Percentiles rank a stretch among this genome's conserved stretches.
phyloP scores from a whole-genome alignment of 2,113 vertebrate genomes.

The Actenoides hombroni region DNA sequence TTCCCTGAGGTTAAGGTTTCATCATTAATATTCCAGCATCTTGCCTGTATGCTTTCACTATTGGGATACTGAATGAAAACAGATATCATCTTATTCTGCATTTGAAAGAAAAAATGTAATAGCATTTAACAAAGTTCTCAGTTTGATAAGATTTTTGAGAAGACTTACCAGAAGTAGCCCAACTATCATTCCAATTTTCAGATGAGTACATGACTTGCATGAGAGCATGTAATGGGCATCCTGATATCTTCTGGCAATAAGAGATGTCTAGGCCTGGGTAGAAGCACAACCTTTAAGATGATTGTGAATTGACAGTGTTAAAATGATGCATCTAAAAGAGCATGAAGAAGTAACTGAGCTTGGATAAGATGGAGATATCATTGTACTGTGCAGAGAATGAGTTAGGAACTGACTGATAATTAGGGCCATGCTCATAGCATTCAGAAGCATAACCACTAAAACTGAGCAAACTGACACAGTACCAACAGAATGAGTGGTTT shows the following conservation, averaged over 20 bases:
- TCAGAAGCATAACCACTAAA: not conserved
- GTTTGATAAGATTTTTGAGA: not conserved
- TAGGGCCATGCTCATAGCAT: not conserved
- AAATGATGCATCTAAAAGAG: not conserved
- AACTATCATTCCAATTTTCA: not conserved
- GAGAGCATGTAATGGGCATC: not conserved
- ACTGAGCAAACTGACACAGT: not conserved
- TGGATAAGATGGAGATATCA: not conserved
- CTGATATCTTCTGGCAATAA: not conserved
- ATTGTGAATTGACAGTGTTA: not conserved
- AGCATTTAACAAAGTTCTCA: not conserved
- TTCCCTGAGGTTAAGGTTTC: not conserved
- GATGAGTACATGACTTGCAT: not conserved
- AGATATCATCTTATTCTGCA: not conserved
- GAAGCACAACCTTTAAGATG: not conserved
- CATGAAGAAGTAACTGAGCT: not conserved
- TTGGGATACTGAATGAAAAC: not conserved
- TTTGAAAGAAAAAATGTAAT: not conserved
- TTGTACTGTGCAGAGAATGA: not conserved
- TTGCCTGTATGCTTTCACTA: not conserved
- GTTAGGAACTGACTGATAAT: not conserved
- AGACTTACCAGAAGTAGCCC: not conserved
- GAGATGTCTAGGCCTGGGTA: not conserved
- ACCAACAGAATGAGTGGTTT: not conserved
- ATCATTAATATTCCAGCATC: not conserved